Percentiles rank a stretch among this genome's conserved stretches.
Evolutionary conservation across 2,113 vertebrate genomes (phyloP).

Genomic region (Puntigrus tetrazona): DNA sequence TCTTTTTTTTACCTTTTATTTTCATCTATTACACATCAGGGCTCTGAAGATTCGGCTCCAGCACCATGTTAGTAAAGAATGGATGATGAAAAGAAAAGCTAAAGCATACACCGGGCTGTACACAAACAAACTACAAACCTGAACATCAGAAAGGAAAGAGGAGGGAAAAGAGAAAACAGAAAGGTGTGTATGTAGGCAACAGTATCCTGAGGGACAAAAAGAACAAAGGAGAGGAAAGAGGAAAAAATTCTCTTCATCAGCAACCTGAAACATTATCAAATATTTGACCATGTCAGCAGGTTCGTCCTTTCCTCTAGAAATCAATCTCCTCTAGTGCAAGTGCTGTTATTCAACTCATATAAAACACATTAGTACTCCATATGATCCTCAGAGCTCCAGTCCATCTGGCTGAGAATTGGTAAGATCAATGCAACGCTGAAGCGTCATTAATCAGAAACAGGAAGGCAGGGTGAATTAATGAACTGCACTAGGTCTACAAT

Average conservation of each 20-base stretch:
- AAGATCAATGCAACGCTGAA: slow-evolving; percentile 58
- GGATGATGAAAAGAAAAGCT: not conserved
- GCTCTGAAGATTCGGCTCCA: too few relatives aligned
- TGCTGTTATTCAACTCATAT: slow-evolving; percentile 57
- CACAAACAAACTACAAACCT: not conserved
- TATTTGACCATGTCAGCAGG: slow-evolving; percentile 65
- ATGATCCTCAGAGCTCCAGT: not conserved
- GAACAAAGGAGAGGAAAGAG: slow-evolving; percentile 41
- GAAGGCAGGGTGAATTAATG: slow-evolving; percentile 9
- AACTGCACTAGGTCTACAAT: not conserved
- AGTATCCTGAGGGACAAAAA: slow-evolving; percentile 2
- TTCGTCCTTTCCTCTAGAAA: slow-evolving; percentile 58
- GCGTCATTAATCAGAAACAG: slow-evolving; percentile 36
- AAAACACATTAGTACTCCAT: slow-evolving; percentile 55
- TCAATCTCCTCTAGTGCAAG: slow-evolving; percentile 58
- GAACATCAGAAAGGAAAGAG: not conserved
- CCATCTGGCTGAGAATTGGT: slow-evolving; percentile 29
- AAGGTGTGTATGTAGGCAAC: not conserved
- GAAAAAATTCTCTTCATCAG: slow-evolving; percentile 59
- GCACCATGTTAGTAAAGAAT: not conserved
- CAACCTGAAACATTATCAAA: slow-evolving; percentile 67
- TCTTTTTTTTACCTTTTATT: too few relatives aligned
- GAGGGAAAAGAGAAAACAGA: slow-evolving; percentile 11
- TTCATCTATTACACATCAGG: too few relatives aligned
- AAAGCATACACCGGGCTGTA: not conserved